Conservation (phyloP, 2,888 invertebrate genomes). For the Aquatica leii region DNA sequence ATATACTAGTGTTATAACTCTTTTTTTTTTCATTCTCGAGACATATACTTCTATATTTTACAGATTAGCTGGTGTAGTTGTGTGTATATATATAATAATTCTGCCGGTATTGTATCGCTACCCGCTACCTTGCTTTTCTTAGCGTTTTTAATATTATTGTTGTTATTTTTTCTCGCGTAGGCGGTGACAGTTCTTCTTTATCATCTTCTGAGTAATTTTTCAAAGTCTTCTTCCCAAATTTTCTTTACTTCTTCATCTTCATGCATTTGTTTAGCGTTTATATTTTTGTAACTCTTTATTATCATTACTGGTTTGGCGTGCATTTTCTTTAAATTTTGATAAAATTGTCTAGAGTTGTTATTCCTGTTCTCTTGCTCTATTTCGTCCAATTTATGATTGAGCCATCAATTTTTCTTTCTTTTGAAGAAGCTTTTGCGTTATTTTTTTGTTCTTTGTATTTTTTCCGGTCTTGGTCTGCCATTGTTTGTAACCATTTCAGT, state of each 20-base stretch:
- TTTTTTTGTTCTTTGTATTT: constrained; percentile 11
- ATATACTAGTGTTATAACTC: too few species aligned
- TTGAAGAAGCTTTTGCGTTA: constrained; percentile 8
- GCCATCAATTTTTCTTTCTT: constrained; percentile 9
- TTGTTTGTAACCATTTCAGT: constrained; percentile 8
- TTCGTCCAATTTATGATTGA: constrained; percentile 9
- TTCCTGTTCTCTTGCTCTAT: constrained; percentile 8
- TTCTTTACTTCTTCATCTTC: neutral
- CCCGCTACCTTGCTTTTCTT: neutral
- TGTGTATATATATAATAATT: neutral
- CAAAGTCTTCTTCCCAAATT: neutral
- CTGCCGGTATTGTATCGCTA: neutral
- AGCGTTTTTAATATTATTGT: neutral
- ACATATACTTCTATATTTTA: too few species aligned
- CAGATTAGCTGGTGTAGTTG: neutral
- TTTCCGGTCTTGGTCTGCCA: constrained; percentile 3
- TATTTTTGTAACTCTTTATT: neutral
- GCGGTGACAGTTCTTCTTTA: neutral
- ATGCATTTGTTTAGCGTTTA: neutral
- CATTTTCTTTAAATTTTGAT: constrained; percentile 13
- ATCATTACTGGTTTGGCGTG: neutral
- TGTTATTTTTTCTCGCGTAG: constrained; percentile 1
- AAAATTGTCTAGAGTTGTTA: constrained; percentile 7
- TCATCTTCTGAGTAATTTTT: neutral
- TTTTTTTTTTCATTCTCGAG: too few species aligned